Conservation (phyloP, 1,140 invertebrate species). For the Lanistes nyassanus region DNA sequence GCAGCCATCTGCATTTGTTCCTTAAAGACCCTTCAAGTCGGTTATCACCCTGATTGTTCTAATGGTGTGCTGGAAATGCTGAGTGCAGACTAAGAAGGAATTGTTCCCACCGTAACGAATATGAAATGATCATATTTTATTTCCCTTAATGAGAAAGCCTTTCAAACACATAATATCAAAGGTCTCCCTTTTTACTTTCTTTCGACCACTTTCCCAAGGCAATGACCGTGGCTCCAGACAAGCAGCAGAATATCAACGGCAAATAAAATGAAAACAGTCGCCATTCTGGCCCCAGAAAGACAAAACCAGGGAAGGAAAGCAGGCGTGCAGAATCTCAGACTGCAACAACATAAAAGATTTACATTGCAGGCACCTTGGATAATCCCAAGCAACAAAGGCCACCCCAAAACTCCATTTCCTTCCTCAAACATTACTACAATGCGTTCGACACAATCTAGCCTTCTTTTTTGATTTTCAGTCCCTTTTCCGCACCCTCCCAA, state of each 20-base stretch:
- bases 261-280: constrained; percentile 8
- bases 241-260: neutral
- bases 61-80: no score
- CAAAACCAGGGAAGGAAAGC: neutral
- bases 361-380: constrained; percentile 10
- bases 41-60: no score
- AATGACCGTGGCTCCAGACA: neutral
- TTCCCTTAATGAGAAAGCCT: no score
- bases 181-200: neutral
- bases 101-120: no score
- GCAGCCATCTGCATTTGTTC: no score
- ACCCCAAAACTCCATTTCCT: constrained; percentile 4
- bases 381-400: constrained; percentile 16
- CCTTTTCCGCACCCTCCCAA: no score
- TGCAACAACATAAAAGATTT: constrained; percentile 15
- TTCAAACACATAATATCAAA: no score
- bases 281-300: neutral
- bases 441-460: neutral
- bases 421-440: constrained; percentile 2
- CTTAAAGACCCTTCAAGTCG: no score
- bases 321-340: neutral
- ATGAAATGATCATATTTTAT: no score
- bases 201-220: neutral
- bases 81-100: no score
- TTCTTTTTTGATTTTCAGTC: neutral